Conservation (phyloP, 2,888 invertebrate species). For the Hydraecia micacea region DNA sequence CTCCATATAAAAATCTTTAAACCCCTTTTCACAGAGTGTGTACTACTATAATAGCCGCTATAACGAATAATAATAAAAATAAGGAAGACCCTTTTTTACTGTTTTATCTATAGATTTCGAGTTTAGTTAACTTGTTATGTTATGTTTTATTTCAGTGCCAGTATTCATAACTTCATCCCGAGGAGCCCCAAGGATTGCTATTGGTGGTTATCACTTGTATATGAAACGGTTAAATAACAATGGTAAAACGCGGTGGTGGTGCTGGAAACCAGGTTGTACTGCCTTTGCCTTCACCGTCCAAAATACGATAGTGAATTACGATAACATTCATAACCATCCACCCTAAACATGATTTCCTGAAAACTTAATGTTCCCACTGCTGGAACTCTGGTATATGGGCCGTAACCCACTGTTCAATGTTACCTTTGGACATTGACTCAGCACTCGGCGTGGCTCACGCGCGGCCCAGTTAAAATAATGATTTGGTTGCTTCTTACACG, state of each 20-base stretch:
- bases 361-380: background rate
- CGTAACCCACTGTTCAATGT: too few relatives aligned
- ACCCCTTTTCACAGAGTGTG: background rate
- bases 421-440: too few relatives aligned
- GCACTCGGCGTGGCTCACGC: too few relatives aligned
- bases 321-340: conserved; percentile 68
- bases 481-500: too few relatives aligned
- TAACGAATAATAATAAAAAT: background rate
- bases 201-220: conserved; percentile 22
- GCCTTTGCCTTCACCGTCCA: conserved; percentile 69
- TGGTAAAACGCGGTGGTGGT: conserved; percentile 69
- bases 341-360: conserved; percentile 11
- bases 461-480: too few relatives aligned
- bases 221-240: conserved; percentile 2
- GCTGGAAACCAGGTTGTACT: conserved; percentile 69
- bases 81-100: background rate
- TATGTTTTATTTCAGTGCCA: conserved; percentile 8
- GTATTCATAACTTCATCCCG: conserved; percentile 15
- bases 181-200: conserved; percentile 17
- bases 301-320: conserved; percentile 64
- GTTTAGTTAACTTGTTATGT: background rate
- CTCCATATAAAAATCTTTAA: background rate
- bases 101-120: background rate
- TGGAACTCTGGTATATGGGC: background rate
- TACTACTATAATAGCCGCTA: background rate